phyloP scores from a whole-genome alignment of 2,888 invertebrate species.

The Synanthedon andrenaeformis region DNA sequence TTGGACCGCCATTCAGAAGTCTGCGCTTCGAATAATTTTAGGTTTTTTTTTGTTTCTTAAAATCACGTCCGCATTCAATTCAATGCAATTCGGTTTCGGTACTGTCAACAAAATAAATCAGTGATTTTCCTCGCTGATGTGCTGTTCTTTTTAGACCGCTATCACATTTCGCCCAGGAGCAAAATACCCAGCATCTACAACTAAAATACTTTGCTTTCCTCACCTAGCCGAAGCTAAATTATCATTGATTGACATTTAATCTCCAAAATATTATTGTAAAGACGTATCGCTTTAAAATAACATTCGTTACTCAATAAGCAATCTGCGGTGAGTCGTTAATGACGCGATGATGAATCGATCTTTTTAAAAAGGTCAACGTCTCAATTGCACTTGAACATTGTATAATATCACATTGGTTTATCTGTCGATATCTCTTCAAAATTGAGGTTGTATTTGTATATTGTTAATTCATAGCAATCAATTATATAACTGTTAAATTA shows the following conservation, averaged over 20 bases:
- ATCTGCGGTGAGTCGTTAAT: background rate
- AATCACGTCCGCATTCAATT: constrained; percentile 44
- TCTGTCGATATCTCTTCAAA: background rate
- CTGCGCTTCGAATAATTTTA: constrained; percentile 6
- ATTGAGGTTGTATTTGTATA: too few relatives aligned
- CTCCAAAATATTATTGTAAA: too few relatives aligned
- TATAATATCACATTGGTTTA: background rate
- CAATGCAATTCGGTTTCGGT: constrained; percentile 28
- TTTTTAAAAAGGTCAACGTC: background rate
- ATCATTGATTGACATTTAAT: too few relatives aligned
- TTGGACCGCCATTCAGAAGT: constrained; percentile 12
- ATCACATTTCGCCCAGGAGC: too few relatives aligned
- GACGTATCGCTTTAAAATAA: too few relatives aligned
- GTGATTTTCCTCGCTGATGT: too few relatives aligned
- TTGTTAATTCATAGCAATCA: too few relatives aligned
- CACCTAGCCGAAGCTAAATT: background rate
- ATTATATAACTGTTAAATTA: too few relatives aligned
- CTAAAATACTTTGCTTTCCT: too few relatives aligned
- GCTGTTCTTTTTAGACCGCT: too few relatives aligned
- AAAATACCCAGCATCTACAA: background rate
- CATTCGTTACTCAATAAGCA: background rate
- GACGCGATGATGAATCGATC: background rate
- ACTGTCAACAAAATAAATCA: constrained; percentile 11
- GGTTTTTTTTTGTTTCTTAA: constrained; percentile 28
- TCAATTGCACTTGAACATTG: background rate